A percentile compares a stretch with the other conserved stretches of the same genome.
Conservation (phyloP, 2,113 vertebrate species). For the Muscicapa adusta region DNA sequence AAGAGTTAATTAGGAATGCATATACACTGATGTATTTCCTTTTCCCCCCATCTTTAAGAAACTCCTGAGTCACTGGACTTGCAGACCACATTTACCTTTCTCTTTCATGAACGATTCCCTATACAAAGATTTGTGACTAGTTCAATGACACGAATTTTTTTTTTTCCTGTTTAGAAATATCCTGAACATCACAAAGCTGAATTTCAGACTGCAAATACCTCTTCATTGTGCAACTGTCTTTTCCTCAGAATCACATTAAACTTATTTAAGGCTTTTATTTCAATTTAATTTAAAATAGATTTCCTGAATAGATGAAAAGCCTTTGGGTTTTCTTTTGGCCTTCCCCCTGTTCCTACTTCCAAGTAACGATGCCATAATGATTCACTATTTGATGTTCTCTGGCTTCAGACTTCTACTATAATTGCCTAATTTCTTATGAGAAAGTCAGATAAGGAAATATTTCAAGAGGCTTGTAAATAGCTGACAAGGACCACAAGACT, state of each 20-base stretch:
- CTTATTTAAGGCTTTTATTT: not conserved
- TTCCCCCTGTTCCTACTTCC: not conserved
- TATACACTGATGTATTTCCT: not conserved
- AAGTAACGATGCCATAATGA: not conserved
- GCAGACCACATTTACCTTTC: not conserved
- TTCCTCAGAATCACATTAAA: not conserved
- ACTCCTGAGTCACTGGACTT: not conserved
- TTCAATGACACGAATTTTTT: not conserved
- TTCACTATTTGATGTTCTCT: conserved; percentile 27
- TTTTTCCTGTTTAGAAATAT: conserved; percentile 11
- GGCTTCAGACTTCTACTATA: conserved; percentile 3
- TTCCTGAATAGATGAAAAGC: not conserved
- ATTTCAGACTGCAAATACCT: not conserved
- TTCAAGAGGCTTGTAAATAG: conserved; percentile 56
- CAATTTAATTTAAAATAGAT: conserved; percentile 3
- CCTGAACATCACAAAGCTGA: not conserved
- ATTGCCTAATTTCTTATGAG: conserved; percentile 45
- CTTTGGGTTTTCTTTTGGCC: not conserved
- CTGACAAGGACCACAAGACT: conserved; percentile 31
- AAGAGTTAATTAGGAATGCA: not conserved
- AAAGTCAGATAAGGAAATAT: conserved; percentile 44
- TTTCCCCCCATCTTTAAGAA: not conserved
- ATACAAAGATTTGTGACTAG: not conserved
- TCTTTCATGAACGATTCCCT: not conserved
- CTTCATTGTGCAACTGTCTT: not conserved